Conservation (phyloP, 2,113 vertebrate species). For the Accipiter virgatus region DNA sequence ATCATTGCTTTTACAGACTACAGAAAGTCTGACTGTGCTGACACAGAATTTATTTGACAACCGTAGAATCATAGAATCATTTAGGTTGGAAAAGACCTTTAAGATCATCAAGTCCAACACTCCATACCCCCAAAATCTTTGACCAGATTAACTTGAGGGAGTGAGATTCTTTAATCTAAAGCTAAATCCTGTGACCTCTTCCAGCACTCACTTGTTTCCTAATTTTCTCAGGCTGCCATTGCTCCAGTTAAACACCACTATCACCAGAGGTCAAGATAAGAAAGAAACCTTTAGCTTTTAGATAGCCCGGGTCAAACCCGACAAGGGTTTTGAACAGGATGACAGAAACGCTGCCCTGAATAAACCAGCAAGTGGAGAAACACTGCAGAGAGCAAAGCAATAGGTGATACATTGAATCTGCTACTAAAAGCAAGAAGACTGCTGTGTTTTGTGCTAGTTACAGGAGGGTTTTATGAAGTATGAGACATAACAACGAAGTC, state of each 20-base stretch:
- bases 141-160: not conserved
- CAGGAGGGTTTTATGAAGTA: not conserved
- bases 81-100: not conserved
- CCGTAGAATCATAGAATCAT: not conserved
- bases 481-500: not conserved
- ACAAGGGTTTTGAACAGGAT: not conserved
- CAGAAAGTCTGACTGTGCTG: not conserved
- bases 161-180: not conserved
- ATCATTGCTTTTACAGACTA: not conserved
- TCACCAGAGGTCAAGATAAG: not conserved
- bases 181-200: not conserved
- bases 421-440: constrained; percentile 6
- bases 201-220: not conserved
- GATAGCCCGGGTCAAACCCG: not conserved
- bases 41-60: not conserved
- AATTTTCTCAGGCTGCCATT: not conserved
- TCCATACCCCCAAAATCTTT: not conserved
- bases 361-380: not conserved
- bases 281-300: constrained; percentile 2
- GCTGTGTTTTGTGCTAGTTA: constrained; percentile 57
- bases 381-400: constrained; percentile 39
- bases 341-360: not conserved
- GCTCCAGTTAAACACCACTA: not conserved
- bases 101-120: not conserved
- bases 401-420: constrained; percentile 2